phyloP scores from a whole-genome alignment of 2,888 invertebrate genomes.

The Neocrepidodera transversa region DNA sequence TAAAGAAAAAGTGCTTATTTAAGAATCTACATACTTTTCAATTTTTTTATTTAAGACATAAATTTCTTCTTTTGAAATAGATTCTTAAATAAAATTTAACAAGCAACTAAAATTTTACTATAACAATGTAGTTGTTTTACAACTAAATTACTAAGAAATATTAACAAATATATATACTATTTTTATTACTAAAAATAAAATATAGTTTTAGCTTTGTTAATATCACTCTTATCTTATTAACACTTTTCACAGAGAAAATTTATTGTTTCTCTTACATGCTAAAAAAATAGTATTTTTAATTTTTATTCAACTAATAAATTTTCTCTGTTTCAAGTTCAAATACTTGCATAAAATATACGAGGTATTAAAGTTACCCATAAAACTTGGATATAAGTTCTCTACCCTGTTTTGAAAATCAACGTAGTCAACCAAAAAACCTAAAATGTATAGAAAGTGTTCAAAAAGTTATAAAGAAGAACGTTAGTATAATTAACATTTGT shows the following conservation, averaged over 20 bases:
- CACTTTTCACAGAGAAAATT: too few species aligned
- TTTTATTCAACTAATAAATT: neutral
- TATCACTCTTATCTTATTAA: too few species aligned
- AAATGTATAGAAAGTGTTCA: too few species aligned
- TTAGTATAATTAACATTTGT: too few species aligned
- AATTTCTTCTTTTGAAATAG: too few species aligned
- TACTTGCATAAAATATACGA: too few species aligned
- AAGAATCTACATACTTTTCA: neutral
- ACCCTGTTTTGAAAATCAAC: slow-evolving; percentile 11
- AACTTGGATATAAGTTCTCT: neutral
- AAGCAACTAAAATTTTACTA: slow-evolving; percentile 4
- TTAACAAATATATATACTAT: too few species aligned
- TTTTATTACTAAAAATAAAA: too few species aligned
- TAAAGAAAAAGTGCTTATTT: neutral
- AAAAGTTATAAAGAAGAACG: too few species aligned
- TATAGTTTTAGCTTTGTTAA: too few species aligned
- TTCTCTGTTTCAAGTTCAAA: slow-evolving; percentile 2
- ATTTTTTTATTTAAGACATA: too few species aligned
- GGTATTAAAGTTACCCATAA: too few species aligned
- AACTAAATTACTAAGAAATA: neutral
- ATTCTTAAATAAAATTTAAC: neutral
- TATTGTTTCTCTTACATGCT: neutral
- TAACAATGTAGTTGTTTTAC: slow-evolving; percentile 1
- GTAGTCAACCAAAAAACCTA: slow-evolving; percentile 9
- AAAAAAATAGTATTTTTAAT: neutral